phyloP scores from a whole-genome alignment of 1,140 invertebrate species.

The Zaprionus capensis region DNA sequence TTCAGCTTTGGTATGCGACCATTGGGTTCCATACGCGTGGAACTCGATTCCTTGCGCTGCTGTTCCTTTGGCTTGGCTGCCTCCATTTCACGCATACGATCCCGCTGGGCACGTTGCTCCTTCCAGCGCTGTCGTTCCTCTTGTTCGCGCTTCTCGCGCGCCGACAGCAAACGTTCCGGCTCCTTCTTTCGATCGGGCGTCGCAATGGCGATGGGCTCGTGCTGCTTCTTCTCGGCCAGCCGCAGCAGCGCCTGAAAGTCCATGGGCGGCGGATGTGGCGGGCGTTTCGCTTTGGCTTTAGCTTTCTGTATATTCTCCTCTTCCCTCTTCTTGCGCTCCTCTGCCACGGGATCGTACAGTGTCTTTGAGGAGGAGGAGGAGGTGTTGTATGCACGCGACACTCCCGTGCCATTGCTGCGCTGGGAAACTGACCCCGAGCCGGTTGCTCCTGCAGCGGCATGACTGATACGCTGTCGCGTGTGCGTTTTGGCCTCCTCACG shows the following conservation, averaged over 20 bases:
- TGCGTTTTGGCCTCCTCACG: slow-evolving; percentile 89
- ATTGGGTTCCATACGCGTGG: slow-evolving; percentile 50
- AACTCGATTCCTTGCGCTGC: slow-evolving; percentile 51
- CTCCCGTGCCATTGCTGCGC: slow-evolving; percentile 8
- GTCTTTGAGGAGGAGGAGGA: slow-evolving; percentile 38
- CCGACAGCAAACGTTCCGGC: slow-evolving; percentile 90
- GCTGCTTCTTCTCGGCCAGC: slow-evolving; percentile 92
- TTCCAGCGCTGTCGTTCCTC: slow-evolving; percentile 85
- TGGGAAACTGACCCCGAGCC: slow-evolving; percentile 4
- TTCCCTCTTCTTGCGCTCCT: slow-evolving; percentile 85
- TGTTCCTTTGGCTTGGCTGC: slow-evolving; percentile 64
- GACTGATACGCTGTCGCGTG: slow-evolving; percentile 40
- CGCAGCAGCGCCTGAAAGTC: slow-evolving; percentile 91
- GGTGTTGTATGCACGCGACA: slow-evolving; percentile 51
- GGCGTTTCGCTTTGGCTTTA: slow-evolving; percentile 84
- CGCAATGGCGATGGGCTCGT: slow-evolving; percentile 88
- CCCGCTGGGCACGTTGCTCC: slow-evolving; percentile 80
- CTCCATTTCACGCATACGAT: slow-evolving; percentile 49
- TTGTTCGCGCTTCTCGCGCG: slow-evolving; percentile 91
- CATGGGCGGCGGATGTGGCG: slow-evolving; percentile 88
- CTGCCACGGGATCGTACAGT: slow-evolving; percentile 78
- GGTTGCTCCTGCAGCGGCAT: not conserved
- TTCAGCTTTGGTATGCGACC: slow-evolving; percentile 80
- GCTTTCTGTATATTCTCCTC: slow-evolving; percentile 85
- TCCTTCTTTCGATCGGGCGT: slow-evolving; percentile 87